Conservation (phyloP, 1,140 invertebrate species). For the Lordiphosa clarofinis region DNA sequence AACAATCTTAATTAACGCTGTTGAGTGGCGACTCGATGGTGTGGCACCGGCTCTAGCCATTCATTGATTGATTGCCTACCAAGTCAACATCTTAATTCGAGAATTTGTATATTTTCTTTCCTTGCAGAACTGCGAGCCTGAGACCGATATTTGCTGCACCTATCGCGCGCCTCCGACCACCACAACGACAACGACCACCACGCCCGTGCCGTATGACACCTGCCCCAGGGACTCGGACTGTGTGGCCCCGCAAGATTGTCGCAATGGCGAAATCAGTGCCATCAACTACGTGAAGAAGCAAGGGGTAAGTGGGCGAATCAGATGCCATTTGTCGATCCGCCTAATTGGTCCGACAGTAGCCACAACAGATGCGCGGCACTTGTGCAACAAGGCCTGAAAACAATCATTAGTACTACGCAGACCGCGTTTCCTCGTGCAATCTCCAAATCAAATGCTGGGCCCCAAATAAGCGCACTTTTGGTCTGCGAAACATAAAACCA, state of each 20-base stretch:
- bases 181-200: constrained; percentile 52
- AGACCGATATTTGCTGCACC: constrained; percentile 64
- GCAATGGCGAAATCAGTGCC: constrained; percentile 68
- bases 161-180: constrained; percentile 51
- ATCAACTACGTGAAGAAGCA: constrained; percentile 63
- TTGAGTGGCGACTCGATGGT: constrained; percentile 1
- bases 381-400: constrained; percentile 1
- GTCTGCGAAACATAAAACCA: constrained; percentile 26
- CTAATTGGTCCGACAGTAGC: background rate
- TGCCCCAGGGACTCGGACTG: constrained; percentile 65
- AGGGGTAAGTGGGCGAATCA: constrained; percentile 56
- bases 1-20: constrained; percentile 15
- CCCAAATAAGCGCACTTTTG: constrained; percentile 1
- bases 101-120: constrained; percentile 1
- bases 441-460: constrained; percentile 1
- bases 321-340: constrained; percentile 5
- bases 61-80: background rate
- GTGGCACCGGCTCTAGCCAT: background rate
- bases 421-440: constrained; percentile 1
- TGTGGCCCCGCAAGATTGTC: constrained; percentile 63
- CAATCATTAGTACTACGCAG: constrained; percentile 25
- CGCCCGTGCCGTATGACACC: constrained; percentile 42
- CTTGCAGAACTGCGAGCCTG: constrained; percentile 63
- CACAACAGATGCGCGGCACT: background rate
- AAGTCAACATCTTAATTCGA: background rate